Evolutionary conservation across 2,113 vertebrate genomes (phyloP), one percentile per base, ranked within the genome.

Genomic region (Micromys minutus): DNA sequence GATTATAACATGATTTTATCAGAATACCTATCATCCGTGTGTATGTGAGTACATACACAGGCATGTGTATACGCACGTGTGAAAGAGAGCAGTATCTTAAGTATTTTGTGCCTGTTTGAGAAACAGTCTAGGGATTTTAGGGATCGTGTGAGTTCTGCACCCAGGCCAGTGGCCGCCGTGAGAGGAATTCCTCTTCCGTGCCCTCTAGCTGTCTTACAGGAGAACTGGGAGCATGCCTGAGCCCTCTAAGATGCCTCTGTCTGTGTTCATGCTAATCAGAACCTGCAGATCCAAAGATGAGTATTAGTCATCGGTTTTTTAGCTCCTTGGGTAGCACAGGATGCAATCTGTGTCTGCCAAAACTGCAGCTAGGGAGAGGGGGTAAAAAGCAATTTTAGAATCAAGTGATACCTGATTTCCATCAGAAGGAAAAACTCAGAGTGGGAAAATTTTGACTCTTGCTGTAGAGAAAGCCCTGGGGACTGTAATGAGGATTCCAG

Each of bases 291-390:
- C 47, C 26, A 16, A 90, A 75, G 74, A 10, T 52, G 50, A 34
- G 55, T n/a, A 17, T 91, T 93, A 81, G 80, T 81, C 57, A 57
- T 75, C 65, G 34, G 31, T 84, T 67, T 67, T 67, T 59, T 21
- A 63, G 29, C n/a, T 34, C 47, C 93, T 57, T 67, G 80, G 71
- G 42, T 50, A 47, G 57, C 61, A 61, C 45, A 86, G 61, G 87
- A 84, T 93, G 52, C 17, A 76, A 67, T 94, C 92, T 89, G n/a
- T 36, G 84, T 47, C 80, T 47, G 94, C 29, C 50, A 89, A 93
- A 96, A 47, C 63, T 91, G 39, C 45, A 90, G 57, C 75, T 50
- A 79, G 74, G 31, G 61, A 57, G 31, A 83, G 29, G 29, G 45
- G 45, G n/a, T 1, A 19, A 50, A 31, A 29, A 22, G n/a, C 65